Conservation (phyloP, 2,888 invertebrate genomes). For the Dynastes tityus region DNA sequence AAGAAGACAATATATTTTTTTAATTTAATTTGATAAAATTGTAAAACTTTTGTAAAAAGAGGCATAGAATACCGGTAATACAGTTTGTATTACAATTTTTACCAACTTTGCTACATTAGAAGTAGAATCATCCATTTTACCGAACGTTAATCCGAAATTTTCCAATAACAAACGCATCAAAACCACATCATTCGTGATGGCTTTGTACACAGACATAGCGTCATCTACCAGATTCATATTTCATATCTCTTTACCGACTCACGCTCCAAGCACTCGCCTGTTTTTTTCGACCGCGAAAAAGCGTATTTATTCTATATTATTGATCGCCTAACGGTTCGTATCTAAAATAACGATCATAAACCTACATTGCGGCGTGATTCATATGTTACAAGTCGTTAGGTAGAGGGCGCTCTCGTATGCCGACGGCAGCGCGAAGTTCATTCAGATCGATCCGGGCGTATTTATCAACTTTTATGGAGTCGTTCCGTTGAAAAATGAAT, state of each 20-base stretch:
- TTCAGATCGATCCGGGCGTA: conserved; percentile 62
- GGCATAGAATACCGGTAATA: too few species aligned
- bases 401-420: conserved; percentile 48
- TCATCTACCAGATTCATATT: too few species aligned
- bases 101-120: too few species aligned
- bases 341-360: conserved; percentile 63
- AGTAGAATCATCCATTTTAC: too few species aligned
- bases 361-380: conserved; percentile 62
- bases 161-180: too few species aligned
- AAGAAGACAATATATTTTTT: too few species aligned
- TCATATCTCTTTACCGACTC: too few species aligned
- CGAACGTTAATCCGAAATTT: too few species aligned
- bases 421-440: conserved; percentile 37
- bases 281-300: conserved; percentile 20
- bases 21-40: too few species aligned
- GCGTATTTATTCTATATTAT: conserved; percentile 52
- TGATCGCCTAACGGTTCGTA: conserved; percentile 55
- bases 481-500: conserved; percentile 69
- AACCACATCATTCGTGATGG: too few species aligned
- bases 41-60: too few species aligned
- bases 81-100: too few species aligned
- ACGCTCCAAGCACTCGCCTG: not conserved
- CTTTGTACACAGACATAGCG: not conserved
- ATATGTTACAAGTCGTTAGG: conserved; percentile 67
- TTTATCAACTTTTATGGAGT: conserved; percentile 68